A percentile compares a stretch with the other conserved stretches of the same genome.
Evolutionary conservation across 1,140 invertebrate species (phyloP).

Genomic region (Panonychus citri): DNA sequence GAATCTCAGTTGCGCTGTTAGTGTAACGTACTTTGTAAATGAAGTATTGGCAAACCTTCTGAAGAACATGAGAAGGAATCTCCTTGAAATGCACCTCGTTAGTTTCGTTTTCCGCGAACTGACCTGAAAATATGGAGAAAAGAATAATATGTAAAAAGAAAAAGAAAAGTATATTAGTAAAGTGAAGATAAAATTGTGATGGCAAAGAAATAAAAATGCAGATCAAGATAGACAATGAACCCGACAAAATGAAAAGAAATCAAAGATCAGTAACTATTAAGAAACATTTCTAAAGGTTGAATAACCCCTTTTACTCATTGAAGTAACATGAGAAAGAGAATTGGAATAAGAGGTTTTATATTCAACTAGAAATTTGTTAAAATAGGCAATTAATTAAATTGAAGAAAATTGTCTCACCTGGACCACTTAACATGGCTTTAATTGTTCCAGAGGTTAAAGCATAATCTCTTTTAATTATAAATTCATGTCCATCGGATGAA

Average conservation of each 20-base stretch:
- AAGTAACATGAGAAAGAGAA: too few species aligned
- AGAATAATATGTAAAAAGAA: background rate
- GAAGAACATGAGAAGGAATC: slow-evolving; percentile 94
- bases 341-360: too few species aligned
- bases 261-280: too few species aligned
- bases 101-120: slow-evolving; percentile 96
- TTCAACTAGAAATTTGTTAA: too few species aligned
- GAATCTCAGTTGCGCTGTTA: slow-evolving; percentile 96
- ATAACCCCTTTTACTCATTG: too few species aligned
- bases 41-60: slow-evolving; percentile 99
- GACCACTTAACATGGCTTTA: slow-evolving; percentile 81
- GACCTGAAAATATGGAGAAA: slow-evolving; percentile 34
- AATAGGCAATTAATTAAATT: too few species aligned
- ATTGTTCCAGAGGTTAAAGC: slow-evolving; percentile 95
- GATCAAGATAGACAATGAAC: too few species aligned
- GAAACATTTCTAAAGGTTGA: too few species aligned
- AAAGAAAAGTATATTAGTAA: too few species aligned
- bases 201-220: background rate
- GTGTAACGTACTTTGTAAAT: slow-evolving; percentile 98
- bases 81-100: slow-evolving; percentile 98
- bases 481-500: slow-evolving; percentile 88
- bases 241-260: too few species aligned
- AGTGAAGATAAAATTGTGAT: background rate
- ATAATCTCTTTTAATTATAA: slow-evolving; percentile 91
- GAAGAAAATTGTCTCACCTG: slow-evolving; percentile 18